These are phyloP conservation scores for Drosophila aff. DNA, from an alignment of 1,140 invertebrate species.

Conservation along the genomic window DNA sequence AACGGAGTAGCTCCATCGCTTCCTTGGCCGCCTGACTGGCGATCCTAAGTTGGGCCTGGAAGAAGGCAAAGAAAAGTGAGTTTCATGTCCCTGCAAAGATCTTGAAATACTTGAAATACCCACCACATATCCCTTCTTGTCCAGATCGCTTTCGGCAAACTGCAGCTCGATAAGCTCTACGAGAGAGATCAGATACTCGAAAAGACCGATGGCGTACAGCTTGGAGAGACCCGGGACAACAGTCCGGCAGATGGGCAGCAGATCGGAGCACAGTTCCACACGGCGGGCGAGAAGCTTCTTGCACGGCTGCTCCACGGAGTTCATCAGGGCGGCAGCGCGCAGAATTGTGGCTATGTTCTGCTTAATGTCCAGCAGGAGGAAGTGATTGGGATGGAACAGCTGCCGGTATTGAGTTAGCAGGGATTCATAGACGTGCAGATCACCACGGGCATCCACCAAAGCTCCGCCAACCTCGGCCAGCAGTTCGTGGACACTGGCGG, in stretches of 20 bases:
- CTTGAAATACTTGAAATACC: background rate
- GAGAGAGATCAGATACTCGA: slow-evolving; percentile 90
- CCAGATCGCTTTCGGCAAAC: slow-evolving; percentile 64
- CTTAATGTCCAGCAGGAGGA: slow-evolving; percentile 88
- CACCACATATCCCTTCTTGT: slow-evolving; percentile 65
- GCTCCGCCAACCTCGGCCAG: slow-evolving; percentile 83
- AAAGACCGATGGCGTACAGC: slow-evolving; percentile 89
- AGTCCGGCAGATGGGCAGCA: slow-evolving; percentile 88
- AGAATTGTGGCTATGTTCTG: slow-evolving; percentile 88
- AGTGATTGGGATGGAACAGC: slow-evolving; percentile 88
- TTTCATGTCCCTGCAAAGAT: background rate
- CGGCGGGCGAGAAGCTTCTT: slow-evolving; percentile 85
- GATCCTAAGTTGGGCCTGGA: slow-evolving; percentile 83
- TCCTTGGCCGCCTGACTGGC: slow-evolving; percentile 87
- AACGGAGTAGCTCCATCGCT: slow-evolving; percentile 88
- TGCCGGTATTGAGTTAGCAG: slow-evolving; percentile 87
- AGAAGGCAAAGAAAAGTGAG: background rate
- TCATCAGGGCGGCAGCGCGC: slow-evolving; percentile 85
- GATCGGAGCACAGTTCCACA: slow-evolving; percentile 88
- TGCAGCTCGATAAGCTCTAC: slow-evolving; percentile 86
- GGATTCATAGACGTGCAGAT: slow-evolving; percentile 86
- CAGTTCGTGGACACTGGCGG: slow-evolving; percentile 62
- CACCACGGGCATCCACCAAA: slow-evolving; percentile 74
- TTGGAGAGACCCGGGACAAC: slow-evolving; percentile 91
- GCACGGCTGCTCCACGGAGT: slow-evolving; percentile 85